Evolutionary conservation across 2,797 vertebrate species (phyloP).

Genomic region (Adrianichthys oophorus): DNA sequence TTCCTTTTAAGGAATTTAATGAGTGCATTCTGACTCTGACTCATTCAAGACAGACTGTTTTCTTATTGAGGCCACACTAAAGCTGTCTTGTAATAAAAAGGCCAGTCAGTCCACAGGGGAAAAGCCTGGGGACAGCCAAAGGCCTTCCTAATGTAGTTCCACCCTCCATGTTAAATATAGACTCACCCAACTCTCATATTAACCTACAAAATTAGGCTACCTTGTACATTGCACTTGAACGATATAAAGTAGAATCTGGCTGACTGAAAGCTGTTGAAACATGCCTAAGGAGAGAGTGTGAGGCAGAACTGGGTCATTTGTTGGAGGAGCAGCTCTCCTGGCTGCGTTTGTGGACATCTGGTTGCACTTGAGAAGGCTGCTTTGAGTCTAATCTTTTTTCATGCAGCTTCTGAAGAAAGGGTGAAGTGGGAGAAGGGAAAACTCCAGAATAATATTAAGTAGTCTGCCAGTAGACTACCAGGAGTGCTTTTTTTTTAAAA

Average conservation of each 20-base stretch:
- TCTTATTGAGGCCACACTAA: slow-evolving; percentile 76
- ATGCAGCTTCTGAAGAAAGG: slow-evolving; percentile 29
- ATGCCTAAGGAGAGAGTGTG: slow-evolving; percentile 25
- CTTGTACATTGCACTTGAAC: slow-evolving; percentile 58
- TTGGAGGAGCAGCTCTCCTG: slow-evolving; percentile 51
- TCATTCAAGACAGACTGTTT: slow-evolving; percentile 35
- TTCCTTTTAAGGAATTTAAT: slow-evolving; percentile 2
- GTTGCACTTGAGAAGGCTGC: slow-evolving; percentile 60
- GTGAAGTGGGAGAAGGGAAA: slow-evolving; percentile 20
- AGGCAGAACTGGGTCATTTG: slow-evolving; percentile 47
- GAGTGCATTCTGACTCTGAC: slow-evolving; percentile 1
- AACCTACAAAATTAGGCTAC: slow-evolving; percentile 79
- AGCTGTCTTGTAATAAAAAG: slow-evolving; percentile 70
- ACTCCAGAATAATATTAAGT: not conserved
- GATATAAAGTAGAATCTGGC: slow-evolving; percentile 45
- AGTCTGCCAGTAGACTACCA: too few relatives aligned
- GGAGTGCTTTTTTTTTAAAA: too few relatives aligned
- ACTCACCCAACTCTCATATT: slow-evolving; percentile 71
- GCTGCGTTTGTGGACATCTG: slow-evolving; percentile 65
- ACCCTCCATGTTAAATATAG: slow-evolving; percentile 78
- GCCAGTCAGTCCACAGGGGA: slow-evolving; percentile 65
- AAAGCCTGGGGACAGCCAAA: slow-evolving; percentile 70
- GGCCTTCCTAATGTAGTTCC: slow-evolving; percentile 75
- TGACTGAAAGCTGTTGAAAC: slow-evolving; percentile 54
- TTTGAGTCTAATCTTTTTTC: slow-evolving; percentile 49